Percentiles rank a stretch among this genome's conserved stretches.
These are phyloP conservation scores for Labeo rohita DNA, from an alignment of 2,113 vertebrate genomes.

Conservation along the genomic window DNA sequence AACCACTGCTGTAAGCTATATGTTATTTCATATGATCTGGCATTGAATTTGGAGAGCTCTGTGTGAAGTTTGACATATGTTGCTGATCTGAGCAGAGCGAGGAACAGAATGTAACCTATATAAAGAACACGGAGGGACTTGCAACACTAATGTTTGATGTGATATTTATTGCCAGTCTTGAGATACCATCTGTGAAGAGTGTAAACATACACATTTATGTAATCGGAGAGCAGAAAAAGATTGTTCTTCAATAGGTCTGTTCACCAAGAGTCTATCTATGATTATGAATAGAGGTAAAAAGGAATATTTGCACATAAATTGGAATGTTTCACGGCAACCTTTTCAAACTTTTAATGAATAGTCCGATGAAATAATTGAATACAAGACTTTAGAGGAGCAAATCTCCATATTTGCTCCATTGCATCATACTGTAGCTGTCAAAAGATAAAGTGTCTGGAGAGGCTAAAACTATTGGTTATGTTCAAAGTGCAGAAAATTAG, in stretches of 20 bases:
- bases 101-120: background rate
- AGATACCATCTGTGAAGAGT: background rate
- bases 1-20: constrained; percentile 7
- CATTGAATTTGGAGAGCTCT: background rate
- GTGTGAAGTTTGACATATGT: background rate
- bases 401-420: constrained; percentile 42
- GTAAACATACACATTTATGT: constrained; percentile 6
- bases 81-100: constrained; percentile 2
- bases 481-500: constrained; percentile 47
- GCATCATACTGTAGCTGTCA: constrained; percentile 9
- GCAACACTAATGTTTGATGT: background rate
- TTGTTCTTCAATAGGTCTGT: background rate
- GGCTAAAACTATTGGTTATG: constrained; percentile 42
- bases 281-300: constrained; percentile 8
- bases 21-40: background rate
- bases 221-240: background rate
- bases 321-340: constrained; percentile 9
- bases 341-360: constrained; percentile 23
- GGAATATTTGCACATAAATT: constrained; percentile 37
- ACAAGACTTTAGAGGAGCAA: constrained; percentile 20
- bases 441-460: constrained; percentile 45
- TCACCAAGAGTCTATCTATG: background rate
- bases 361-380: constrained; percentile 34
- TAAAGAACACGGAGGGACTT: background rate
- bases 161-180: background rate